Conservation (phyloP, 1,140 invertebrate genomes). For the Trachymyrmex septentrionalis region DNA sequence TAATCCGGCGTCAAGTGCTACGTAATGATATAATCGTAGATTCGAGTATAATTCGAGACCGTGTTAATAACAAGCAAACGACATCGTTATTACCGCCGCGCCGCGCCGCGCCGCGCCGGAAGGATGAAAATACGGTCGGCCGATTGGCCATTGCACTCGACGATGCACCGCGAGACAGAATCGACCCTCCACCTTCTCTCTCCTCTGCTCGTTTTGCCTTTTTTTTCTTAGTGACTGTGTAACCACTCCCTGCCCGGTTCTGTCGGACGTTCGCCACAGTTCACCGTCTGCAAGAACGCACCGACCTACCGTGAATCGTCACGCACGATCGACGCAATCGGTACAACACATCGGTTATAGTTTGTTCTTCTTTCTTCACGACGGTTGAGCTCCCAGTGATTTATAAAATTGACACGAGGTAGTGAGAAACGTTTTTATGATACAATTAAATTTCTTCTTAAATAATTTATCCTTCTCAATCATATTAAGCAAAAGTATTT, state of each 20-base stretch:
- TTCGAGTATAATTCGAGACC: no score
- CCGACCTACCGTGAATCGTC: conserved; percentile 31
- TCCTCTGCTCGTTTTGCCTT: neutral
- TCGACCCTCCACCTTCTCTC: conserved; percentile 23
- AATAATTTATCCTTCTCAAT: neutral
- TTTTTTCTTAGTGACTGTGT: conserved; percentile 15
- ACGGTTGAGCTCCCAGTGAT: neutral
- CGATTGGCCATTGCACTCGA: conserved; percentile 47
- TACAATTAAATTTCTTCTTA: neutral
- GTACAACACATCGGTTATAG: conserved; percentile 2
- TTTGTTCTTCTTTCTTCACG: conserved; percentile 14
- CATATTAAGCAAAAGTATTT: neutral
- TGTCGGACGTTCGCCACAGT: conserved; percentile 18
- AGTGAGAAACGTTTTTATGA: neutral
- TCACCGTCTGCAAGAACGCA: conserved; percentile 35
- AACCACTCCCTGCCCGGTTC: conserved; percentile 53
- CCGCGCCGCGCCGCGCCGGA: neutral
- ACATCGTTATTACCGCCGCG: neutral
- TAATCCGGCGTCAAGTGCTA: neutral
- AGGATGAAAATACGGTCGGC: conserved; percentile 18
- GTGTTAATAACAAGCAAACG: conserved; percentile 26
- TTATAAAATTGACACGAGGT: neutral
- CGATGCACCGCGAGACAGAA: conserved; percentile 38
- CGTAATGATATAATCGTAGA: conserved; percentile 9
- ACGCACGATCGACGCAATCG: conserved; percentile 48